These are phyloP conservation scores for Polyodon spathula DNA, from an alignment of 2,113 vertebrate species.

Conservation along the genomic window DNA sequence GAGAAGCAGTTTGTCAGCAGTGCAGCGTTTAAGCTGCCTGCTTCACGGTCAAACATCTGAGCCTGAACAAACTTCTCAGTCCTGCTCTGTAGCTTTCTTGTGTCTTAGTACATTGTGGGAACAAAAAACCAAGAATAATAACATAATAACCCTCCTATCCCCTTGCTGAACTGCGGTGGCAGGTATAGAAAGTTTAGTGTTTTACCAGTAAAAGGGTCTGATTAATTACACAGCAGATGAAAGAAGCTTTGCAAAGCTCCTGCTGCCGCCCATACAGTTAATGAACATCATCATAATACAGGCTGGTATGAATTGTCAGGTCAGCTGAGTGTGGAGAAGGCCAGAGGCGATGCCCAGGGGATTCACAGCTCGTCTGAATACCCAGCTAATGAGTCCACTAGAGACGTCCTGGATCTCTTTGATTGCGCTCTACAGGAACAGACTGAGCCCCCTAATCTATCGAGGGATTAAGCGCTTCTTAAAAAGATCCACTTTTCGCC, in stretches of 20 bases:
- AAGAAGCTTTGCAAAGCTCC: conserved; percentile 20
- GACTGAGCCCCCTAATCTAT: conserved; percentile 49
- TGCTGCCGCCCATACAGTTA: conserved; percentile 38
- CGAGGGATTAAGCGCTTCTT: conserved; percentile 57
- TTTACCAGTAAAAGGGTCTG: conserved; percentile 40
- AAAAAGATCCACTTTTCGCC: conserved; percentile 56
- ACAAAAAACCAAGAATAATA: no score
- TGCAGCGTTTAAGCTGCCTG: not conserved
- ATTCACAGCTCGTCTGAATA: conserved; percentile 38
- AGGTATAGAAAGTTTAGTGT: conserved; percentile 34
- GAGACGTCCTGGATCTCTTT: conserved; percentile 51
- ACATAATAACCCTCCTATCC: not conserved
- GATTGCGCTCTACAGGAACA: conserved; percentile 46
- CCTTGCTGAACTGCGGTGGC: not conserved
- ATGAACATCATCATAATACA: conserved; percentile 47
- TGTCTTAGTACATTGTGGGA: not conserved
- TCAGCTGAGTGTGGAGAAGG: conserved; percentile 22
- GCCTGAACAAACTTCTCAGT: no score
- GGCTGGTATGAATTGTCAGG: conserved; percentile 33
- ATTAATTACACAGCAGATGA: conserved; percentile 49
- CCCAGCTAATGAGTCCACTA: conserved; percentile 59
- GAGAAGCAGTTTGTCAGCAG: not conserved
- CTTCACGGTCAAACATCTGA: no score
- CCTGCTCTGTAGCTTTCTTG: not conserved
- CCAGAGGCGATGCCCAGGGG: conserved; percentile 20